phyloP scores from a whole-genome alignment of 2,797 vertebrate genomes.

The Oreortyx pictus region DNA sequence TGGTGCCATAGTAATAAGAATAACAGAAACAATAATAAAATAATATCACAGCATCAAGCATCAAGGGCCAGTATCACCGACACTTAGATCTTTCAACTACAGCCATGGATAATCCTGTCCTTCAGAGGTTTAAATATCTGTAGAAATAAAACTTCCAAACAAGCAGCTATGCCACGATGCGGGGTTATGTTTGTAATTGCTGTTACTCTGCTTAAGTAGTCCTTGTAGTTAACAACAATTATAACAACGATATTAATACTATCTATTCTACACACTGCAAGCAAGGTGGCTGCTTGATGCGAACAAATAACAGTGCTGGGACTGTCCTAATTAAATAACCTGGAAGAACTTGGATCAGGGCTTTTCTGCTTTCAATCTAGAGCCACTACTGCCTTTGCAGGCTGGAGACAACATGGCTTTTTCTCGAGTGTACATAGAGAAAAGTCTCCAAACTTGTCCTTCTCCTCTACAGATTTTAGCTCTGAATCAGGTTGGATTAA shows the following conservation, averaged over 20 bases:
- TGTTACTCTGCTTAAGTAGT: not conserved
- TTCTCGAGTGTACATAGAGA: not conserved
- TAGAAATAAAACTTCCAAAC: not conserved
- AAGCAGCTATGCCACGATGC: not conserved
- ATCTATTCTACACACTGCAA: not conserved
- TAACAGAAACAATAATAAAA: not conserved
- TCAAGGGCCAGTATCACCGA: too few species aligned
- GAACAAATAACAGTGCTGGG: not conserved
- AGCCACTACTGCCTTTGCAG: not conserved
- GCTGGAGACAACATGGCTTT: too few species aligned
- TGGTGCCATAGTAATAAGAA: not conserved
- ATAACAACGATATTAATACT: not conserved
- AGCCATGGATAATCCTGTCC: not conserved
- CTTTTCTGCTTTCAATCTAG: not conserved
- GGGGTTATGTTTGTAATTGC: not conserved
- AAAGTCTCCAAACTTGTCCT: not conserved
- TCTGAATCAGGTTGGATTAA: not conserved
- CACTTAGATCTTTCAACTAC: not conserved
- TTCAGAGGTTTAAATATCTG: not conserved
- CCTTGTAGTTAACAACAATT: not conserved
- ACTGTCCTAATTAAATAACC: not conserved
- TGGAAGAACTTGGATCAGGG: not conserved
- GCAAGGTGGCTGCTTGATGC: not conserved
- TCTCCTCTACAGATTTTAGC: not conserved
- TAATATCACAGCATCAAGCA: fast-evolving